phyloP scores from a whole-genome alignment of 2,113 vertebrate species.

The Circaetus cinerascens region DNA sequence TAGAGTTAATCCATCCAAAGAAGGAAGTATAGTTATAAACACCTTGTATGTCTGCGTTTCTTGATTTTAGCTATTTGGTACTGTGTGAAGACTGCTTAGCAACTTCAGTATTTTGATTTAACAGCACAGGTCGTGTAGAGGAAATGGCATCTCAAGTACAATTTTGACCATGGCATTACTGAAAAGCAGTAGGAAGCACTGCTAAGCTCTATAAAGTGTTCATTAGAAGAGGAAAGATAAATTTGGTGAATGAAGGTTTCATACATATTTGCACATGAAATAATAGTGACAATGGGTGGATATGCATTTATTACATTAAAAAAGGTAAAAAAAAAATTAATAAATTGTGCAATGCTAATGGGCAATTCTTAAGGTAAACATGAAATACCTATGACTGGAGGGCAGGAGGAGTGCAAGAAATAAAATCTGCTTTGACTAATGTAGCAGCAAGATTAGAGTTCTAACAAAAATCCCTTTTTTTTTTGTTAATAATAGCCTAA shows the following conservation, averaged over 20 bases:
- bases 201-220: background rate
- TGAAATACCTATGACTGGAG: background rate
- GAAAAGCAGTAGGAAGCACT: background rate
- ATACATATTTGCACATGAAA: background rate
- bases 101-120: background rate
- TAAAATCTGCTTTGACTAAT: background rate
- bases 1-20: background rate
- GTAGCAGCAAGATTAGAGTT: background rate
- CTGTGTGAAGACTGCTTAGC: background rate
- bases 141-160: background rate
- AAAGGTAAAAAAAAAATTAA: background rate
- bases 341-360: background rate
- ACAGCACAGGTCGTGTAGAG: background rate
- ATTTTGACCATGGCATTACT: background rate
- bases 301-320: background rate
- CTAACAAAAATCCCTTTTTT: background rate
- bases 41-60: background rate
- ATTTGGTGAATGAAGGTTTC: background rate
- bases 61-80: background rate
- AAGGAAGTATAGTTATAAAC: background rate
- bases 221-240: background rate
- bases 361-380: background rate
- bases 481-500: background rate
- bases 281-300: background rate
- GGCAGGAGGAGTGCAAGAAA: background rate